phyloP scores from a whole-genome alignment of 2,888 invertebrate species.

The Pyrrhopygopsis socrates region DNA sequence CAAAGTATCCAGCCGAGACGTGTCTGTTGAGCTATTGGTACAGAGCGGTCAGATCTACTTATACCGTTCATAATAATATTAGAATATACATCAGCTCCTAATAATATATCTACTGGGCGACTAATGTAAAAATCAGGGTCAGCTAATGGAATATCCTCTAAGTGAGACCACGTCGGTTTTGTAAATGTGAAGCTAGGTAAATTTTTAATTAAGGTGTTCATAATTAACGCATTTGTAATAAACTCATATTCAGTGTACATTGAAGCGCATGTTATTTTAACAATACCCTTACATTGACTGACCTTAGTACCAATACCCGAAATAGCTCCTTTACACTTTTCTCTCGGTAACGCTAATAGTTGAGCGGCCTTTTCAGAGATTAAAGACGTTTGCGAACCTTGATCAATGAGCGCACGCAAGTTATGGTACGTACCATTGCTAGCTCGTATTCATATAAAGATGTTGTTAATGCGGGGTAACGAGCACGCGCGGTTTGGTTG shows the following conservation, averaged over 20 bases:
- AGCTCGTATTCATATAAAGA: too few species aligned
- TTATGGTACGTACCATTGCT: conserved; percentile 32
- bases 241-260: conserved; percentile 22
- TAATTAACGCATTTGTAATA: conserved; percentile 14
- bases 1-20: conserved; percentile 77
- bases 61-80: conserved; percentile 48
- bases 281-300: conserved; percentile 12
- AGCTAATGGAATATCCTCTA: conserved; percentile 67
- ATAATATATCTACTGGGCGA: conserved; percentile 58
- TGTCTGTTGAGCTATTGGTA: conserved; percentile 78
- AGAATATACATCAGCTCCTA: conserved; percentile 70
- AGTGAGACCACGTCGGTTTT: conserved; percentile 58
- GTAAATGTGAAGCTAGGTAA: not conserved
- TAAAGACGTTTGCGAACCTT: conserved; percentile 64
- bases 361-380: conserved; percentile 74
- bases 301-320: conserved; percentile 56
- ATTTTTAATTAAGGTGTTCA: conserved; percentile 21
- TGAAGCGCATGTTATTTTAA: conserved; percentile 15
- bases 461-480: too few species aligned
- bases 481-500: too few species aligned
- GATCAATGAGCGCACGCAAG: conserved; percentile 68
- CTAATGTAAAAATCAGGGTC: conserved; percentile 71
- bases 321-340: conserved; percentile 57
- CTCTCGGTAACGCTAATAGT: conserved; percentile 36
- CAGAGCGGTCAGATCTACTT: conserved; percentile 3